phyloP scores from a whole-genome alignment of 2,113 vertebrate genomes.

The Triplophysa rosa region DNA sequence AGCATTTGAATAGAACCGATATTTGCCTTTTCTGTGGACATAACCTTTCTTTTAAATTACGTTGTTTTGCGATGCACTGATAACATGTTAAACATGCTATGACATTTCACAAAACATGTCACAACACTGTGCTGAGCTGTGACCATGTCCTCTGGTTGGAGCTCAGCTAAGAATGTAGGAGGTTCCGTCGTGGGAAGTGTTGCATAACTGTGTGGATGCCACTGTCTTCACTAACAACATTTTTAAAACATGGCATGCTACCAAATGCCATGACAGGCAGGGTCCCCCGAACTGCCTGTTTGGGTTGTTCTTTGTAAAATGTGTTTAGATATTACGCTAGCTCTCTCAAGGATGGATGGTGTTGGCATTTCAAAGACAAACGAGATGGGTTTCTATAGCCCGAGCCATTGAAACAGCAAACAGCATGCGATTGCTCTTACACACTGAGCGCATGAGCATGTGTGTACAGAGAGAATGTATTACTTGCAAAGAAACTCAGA shows the following conservation, averaged over 20 bases:
- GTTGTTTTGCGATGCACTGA: not conserved
- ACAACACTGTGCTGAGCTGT: not conserved
- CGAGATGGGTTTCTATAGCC: too few species aligned
- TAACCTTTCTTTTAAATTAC: not conserved
- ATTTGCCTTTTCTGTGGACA: not conserved
- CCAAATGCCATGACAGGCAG: not conserved
- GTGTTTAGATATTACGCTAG: not conserved
- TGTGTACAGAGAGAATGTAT: not conserved
- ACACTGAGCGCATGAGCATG: too few species aligned
- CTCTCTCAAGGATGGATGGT: not conserved
- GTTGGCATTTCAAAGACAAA: not conserved
- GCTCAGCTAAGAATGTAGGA: conserved; percentile 37
- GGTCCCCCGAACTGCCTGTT: not conserved
- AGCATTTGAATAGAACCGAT: not conserved
- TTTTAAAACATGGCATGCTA: conserved; percentile 40
- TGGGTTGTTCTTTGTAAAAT: not conserved
- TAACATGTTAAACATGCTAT: not conserved
- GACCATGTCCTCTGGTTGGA: not conserved
- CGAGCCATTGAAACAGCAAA: too few species aligned
- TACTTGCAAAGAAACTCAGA: conserved; percentile 9
- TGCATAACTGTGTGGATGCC: conserved; percentile 57
- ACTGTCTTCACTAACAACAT: conserved; percentile 42
- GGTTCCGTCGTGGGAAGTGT: conserved; percentile 61
- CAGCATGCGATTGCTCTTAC: too few species aligned
- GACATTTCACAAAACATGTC: not conserved